Base-by-base conservation (phyloP, 2,888 invertebrate genomes). In the Yponomeuta malinellus region DNA sequence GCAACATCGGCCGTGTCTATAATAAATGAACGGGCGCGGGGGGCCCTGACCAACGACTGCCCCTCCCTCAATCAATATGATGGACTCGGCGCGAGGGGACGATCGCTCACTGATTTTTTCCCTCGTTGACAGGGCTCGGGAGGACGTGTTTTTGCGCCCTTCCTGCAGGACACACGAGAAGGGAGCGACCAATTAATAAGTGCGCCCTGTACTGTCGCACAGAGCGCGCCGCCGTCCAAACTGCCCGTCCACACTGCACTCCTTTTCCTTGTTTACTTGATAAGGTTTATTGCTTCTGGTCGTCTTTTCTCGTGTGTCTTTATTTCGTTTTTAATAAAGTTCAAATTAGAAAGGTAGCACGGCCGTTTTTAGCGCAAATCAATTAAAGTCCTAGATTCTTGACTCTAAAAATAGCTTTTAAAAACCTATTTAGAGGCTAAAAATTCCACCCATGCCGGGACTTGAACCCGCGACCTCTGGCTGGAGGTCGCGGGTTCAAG, bases 1-100 rank as follows among this genome's bases (percentile, higher is more conserved):
- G 80, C 85, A 87, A 89, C 88, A 89, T 89, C 90, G 83, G 67
- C 86, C 81, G 84, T 90, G 92, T 93, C 91, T 93, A 93, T 93
- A 93, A 93, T 93, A 93, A 93, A 93, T 93, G 93, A 93, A 91
- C 87, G 88, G 87, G 87, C 86, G 88, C 87, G 88, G 90, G 85
- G 89, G 88, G 87, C 84, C 90, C 89, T 91, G 92, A 90, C 91
- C 92, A 90, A 88, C 89, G 90, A 90, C 86, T 85, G 90, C 88
- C 89, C 92, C 91, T 89, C 92, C 93, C 92, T 92, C 93, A 93
- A 93, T 93, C 93, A 93, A 93, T 93, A 93, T 93, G 93, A 93
- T 92, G 92, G 92, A 93, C 92, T 92, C 89, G 84, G 84, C 89
- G 90, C 91, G 91, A 91, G 92, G 92, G 92, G 92, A 89, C 92